phyloP scores from a whole-genome alignment of 2,888 invertebrate species.

The Sturmia bella region DNA sequence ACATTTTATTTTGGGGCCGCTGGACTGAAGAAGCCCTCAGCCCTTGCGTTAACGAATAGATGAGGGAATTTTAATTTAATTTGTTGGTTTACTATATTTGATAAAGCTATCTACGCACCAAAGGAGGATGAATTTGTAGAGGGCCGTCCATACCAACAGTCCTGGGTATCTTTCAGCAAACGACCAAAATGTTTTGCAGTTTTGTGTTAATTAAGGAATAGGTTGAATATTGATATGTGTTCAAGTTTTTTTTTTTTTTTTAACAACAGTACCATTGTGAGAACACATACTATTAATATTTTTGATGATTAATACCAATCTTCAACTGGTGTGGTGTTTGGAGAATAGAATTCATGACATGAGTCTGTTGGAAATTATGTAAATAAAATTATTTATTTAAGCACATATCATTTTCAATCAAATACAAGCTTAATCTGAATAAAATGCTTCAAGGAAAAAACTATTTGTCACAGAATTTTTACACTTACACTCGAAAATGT shows the following conservation, averaged over 20 bases:
- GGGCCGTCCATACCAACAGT: too few species aligned
- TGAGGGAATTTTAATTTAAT: too few species aligned
- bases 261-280: slow-evolving; percentile 36
- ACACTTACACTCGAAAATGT: slow-evolving; percentile 26
- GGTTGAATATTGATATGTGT: background rate
- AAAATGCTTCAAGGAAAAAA: slow-evolving; percentile 50
- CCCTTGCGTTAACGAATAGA: too few species aligned
- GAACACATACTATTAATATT: slow-evolving; percentile 47
- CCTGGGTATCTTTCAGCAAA: too few species aligned
- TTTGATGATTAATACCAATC: slow-evolving; percentile 59
- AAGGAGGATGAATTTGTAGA: too few species aligned
- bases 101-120: too few species aligned
- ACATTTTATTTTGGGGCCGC: too few species aligned
- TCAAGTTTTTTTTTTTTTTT: background rate
- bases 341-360: background rate
- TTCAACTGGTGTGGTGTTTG: too few species aligned
- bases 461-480: slow-evolving; percentile 48
- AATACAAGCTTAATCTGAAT: slow-evolving; percentile 13
- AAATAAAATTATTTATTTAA: background rate
- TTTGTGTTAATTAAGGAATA: too few species aligned
- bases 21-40: too few species aligned
- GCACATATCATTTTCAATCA: background rate
- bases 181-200: too few species aligned
- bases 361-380: background rate
- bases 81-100: too few species aligned